Base-by-base conservation (phyloP, 2,888 invertebrate genomes). In the Osmoderma eremita region DNA sequence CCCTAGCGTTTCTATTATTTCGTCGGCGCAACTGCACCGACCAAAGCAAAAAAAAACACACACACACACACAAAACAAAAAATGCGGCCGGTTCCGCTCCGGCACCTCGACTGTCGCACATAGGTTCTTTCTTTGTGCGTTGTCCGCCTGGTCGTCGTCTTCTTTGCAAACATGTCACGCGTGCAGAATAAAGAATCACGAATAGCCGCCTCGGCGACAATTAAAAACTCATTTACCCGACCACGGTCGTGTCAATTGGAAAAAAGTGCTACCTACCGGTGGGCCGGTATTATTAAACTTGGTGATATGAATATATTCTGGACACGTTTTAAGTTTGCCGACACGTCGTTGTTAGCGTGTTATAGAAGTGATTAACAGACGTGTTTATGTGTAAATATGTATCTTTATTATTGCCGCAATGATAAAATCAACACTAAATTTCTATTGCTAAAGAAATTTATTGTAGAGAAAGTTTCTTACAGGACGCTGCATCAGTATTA, bases 211-310 rank as follows among this genome's bases (percentile, higher is more conserved):
- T 53, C 41, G 64, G 62, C 39, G 63, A 49, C 53, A 64, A 64
- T 64, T 53, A 64, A 53, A 64, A 64, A 64, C 45, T 51, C 53
- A 64, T 64, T 64, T 53, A 45, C 53, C 36, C 53, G 42, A 64
- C 53, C 41, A 64, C 42, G 1, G 50, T 36, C 53, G 10, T 10
- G 64, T 53, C 53, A 64, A 53, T 42, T 30, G 42, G 24, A 64
- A 62, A 24, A 50, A 24, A 41, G 22, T n/a, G 50, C 56, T 54
- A 39, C 18, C 20, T 1, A 18, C 18, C 8, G 5, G 30, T 8
- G 6, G 6, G 10, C 8, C 8, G 6, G 10, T 30, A 2, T 30
- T 5, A 5, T 30, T 30, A 30, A 30, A 4, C 6, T 10, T 6
- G 6, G 2, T 30, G 30, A 30, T 30, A 30, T 5, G 30, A 1